Evolutionary conservation across 2,113 vertebrate species (phyloP), one percentile per base, ranked within the genome.

Genomic region (Toxotes chatareus): DNA sequence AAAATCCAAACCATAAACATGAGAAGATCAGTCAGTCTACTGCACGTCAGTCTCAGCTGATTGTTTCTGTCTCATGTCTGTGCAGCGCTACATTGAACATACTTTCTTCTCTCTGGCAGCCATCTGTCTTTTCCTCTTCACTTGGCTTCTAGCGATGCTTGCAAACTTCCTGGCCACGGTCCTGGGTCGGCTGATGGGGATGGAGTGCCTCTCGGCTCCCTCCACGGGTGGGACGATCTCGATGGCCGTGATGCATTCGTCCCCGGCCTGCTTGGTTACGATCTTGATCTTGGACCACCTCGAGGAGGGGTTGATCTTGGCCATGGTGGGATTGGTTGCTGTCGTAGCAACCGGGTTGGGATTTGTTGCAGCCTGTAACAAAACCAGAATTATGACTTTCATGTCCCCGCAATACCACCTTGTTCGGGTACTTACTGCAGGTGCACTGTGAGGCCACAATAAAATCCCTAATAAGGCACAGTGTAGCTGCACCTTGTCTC

Each of bases 271-370:
- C 88, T 99, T 99, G 1, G 98, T 99, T 64, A 99, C 97, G 0
- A 99, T 99, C 95, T 99, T 99, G 62, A 99, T 98, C 94, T 99
- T 99, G 79, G 98, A 99, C 98, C 98, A 99, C 75, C 95, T 97
- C 10, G 98, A 99, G 75, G 85, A 38, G 0, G 95, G 67, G 76
- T 93, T 95, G 19, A 92, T 72, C 67, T 93, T 96, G 51, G 83
- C 14, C 4, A 68, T 17, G 6, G 63, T 61, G 2, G 82, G 80
- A 55, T 72, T 89, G 13, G 76, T 2, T 4, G 85, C 31, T 8
- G 86, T 66, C 1, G 71, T 81, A n/a, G 62, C 47, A 27, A 93
- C 92, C 0, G 95, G 86, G 23, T 86, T 92, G 11, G 93, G 56
- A 68, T 85, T 85, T 27, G 73, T 46, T 44, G 77, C 60, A 27